Evolutionary conservation across 1,140 invertebrate genomes (phyloP).

Genomic region (Drosophila tsacasi): DNA sequence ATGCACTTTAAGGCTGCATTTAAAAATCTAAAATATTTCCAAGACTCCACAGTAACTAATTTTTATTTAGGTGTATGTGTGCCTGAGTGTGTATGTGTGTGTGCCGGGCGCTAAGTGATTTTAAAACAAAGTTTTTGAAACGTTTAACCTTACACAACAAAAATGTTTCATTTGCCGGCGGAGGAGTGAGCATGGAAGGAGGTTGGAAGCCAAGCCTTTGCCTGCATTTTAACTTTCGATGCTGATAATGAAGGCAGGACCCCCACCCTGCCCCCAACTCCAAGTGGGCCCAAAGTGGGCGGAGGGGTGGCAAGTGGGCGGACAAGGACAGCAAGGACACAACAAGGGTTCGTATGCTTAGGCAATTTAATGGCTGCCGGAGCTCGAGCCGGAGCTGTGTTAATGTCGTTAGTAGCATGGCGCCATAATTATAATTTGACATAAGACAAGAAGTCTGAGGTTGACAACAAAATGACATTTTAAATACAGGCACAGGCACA

Average conservation of each 20-base stretch:
- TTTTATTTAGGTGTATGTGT: conserved; percentile 15
- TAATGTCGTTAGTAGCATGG: conserved; percentile 84
- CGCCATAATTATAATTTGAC: conserved; percentile 85
- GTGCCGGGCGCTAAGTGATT: conserved; percentile 71
- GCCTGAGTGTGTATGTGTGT: conserved; percentile 19
- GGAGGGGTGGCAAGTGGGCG: conserved; percentile 2
- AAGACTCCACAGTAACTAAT: conserved; percentile 7
- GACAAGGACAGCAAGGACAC: conserved; percentile 26
- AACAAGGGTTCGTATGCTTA: conserved; percentile 67
- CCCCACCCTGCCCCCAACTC: not conserved
- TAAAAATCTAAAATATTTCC: not conserved
- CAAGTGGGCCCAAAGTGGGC: too few species aligned
- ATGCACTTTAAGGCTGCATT: not conserved
- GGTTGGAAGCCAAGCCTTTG: conserved; percentile 24
- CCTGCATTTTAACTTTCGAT: conserved; percentile 77
- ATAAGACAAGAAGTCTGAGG: conserved; percentile 85
- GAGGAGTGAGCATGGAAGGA: conserved; percentile 2
- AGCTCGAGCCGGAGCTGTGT: conserved; percentile 31
- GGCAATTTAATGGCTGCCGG: conserved; percentile 73
- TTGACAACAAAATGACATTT: conserved; percentile 85
- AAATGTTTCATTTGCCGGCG: conserved; percentile 42
- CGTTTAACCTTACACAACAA: conserved; percentile 78
- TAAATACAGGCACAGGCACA: conserved; percentile 60
- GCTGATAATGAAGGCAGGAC: conserved; percentile 74
- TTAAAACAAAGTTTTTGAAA: conserved; percentile 83